A percentile compares a stretch with the other conserved stretches of the same genome.
Conservation (phyloP, 2,113 vertebrate species). For the Indri indri region DNA sequence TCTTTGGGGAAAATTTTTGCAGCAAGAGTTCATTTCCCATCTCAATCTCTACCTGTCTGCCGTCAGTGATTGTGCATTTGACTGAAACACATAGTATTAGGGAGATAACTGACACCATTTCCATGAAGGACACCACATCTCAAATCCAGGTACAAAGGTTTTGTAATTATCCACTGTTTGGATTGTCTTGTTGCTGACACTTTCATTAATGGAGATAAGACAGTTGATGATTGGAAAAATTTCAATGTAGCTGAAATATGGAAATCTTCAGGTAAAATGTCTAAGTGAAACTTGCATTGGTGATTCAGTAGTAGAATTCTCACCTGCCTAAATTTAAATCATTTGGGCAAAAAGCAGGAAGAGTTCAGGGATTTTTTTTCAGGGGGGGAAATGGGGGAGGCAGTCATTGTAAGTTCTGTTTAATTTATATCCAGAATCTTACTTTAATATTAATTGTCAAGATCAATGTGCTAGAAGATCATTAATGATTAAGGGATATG, state of each 20-base stretch:
- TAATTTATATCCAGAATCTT: not conserved
- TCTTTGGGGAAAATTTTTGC: not conserved
- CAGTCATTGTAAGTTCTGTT: not conserved
- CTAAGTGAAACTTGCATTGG: not conserved
- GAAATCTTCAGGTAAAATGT: not conserved
- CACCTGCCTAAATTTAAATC: not conserved
- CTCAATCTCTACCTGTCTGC: not conserved
- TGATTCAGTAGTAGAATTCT: too few relatives aligned
- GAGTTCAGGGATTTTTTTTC: not conserved
- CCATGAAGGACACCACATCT: not conserved
- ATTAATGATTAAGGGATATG: not conserved
- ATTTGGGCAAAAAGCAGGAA: not conserved
- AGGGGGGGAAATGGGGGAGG: rapidly evolving
- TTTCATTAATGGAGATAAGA: not conserved
- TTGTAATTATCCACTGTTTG: not conserved
- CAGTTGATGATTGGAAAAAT: not conserved
- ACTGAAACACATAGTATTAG: not conserved
- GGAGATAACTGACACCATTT: not conserved
- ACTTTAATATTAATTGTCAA: not conserved
- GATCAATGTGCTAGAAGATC: not conserved
- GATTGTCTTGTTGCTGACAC: not conserved
- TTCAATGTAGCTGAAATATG: not conserved
- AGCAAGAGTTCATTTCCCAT: not conserved
- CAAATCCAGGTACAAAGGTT: not conserved
- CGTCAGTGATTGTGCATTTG: not conserved